Conservation (phyloP, 2,888 invertebrate genomes). For the Orchesella flavescens region DNA sequence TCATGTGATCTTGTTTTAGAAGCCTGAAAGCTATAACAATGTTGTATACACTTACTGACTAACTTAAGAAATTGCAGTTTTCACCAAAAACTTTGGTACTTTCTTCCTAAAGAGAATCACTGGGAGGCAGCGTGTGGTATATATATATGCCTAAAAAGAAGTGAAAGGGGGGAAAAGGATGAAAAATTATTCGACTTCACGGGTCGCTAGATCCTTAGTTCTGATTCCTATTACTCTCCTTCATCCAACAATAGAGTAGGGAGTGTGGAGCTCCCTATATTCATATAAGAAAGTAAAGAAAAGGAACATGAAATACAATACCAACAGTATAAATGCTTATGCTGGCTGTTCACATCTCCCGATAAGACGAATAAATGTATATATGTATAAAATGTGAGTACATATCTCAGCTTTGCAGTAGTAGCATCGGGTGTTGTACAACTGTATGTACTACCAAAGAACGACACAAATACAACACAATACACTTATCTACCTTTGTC, state of each 20-base stretch:
- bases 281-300: slow-evolving; percentile 18
- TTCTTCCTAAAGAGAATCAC: slow-evolving; percentile 39
- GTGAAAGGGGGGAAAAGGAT: slow-evolving; percentile 55
- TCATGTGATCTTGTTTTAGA: slow-evolving; percentile 23
- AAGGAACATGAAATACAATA: slow-evolving; percentile 32
- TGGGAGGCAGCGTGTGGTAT: slow-evolving; percentile 24
- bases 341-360: background rate
- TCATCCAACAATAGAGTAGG: slow-evolving; percentile 6
- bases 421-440: background rate
- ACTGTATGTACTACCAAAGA: background rate
- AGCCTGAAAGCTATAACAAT: slow-evolving; percentile 7
- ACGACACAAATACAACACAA: slow-evolving; percentile 58
- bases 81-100: slow-evolving; percentile 51
- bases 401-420: background rate
- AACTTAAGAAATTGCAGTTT: slow-evolving; percentile 39
- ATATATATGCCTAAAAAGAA: slow-evolving; percentile 21
- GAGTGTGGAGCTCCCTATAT: slow-evolving; percentile 3
- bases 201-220: slow-evolving; percentile 60
- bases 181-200: slow-evolving; percentile 61
- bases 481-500: slow-evolving; percentile 64
- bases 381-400: slow-evolving; percentile 14
- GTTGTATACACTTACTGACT: background rate
- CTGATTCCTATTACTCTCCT: slow-evolving; percentile 51
- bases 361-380: slow-evolving; percentile 10
- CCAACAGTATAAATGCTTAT: slow-evolving; percentile 11